Evolutionary conservation across 1,140 invertebrate species (phyloP).

Genomic region (Drosophila bocqueti): DNA sequence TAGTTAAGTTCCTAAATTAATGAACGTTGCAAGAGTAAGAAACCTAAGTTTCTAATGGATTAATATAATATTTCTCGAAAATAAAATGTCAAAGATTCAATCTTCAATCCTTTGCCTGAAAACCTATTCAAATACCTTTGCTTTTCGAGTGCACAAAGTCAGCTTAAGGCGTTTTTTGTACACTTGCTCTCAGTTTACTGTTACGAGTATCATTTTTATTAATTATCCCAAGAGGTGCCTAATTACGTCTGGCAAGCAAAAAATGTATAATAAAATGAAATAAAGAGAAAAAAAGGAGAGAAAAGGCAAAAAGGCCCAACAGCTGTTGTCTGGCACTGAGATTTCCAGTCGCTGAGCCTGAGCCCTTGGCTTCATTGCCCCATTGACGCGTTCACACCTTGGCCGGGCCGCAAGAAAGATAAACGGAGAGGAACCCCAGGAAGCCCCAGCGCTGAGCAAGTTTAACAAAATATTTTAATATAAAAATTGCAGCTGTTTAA

Average conservation of each 20-base stretch:
- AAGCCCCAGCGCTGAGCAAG: conserved; percentile 17
- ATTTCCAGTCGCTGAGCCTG: conserved; percentile 6
- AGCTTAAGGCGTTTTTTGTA: conserved; percentile 4
- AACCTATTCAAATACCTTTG: too few species aligned
- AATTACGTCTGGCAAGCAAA: conserved; percentile 52
- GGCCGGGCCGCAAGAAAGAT: background rate
- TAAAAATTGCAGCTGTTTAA: conserved; percentile 73
- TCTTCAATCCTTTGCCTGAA: too few species aligned
- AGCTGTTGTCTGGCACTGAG: conserved; percentile 46
- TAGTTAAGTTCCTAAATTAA: background rate
- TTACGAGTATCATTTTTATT: conserved; percentile 66
- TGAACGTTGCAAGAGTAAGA: background rate
- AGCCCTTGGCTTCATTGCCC: conserved; percentile 59
- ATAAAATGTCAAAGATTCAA: too few species aligned
- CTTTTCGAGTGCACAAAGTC: conserved; percentile 7
- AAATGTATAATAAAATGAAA: background rate
- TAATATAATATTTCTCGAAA: background rate
- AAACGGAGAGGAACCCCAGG: conserved; percentile 4
- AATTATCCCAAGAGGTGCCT: conserved; percentile 65
- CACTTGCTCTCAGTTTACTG: conserved; percentile 33
- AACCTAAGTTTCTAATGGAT: background rate
- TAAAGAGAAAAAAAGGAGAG: background rate
- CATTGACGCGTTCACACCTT: conserved; percentile 81
- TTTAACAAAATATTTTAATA: conserved; percentile 70
- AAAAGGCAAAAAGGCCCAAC: conserved; percentile 21